phyloP scores from a whole-genome alignment of 2,888 invertebrate species.

The Drosophila colorata region DNA sequence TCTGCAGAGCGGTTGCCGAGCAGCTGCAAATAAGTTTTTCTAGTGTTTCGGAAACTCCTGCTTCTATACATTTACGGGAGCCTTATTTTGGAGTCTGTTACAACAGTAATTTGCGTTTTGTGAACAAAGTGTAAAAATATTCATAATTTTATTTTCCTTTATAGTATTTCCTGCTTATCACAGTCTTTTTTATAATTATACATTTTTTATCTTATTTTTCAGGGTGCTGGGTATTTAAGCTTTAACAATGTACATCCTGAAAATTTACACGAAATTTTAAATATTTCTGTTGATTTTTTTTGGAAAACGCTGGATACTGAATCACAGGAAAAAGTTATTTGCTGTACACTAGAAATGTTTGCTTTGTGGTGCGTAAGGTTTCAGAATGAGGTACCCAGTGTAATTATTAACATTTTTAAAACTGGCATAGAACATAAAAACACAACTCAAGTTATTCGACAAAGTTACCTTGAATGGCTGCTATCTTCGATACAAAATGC shows the following conservation, averaged over 20 bases:
- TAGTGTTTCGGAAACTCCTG: too few relatives aligned
- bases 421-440: constrained; percentile 91
- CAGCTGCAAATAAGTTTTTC: too few relatives aligned
- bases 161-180: not conserved
- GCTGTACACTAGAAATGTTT: constrained; percentile 92
- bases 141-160: not conserved
- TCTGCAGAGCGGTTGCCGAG: too few relatives aligned
- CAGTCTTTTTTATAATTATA: not conserved
- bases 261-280: constrained; percentile 87
- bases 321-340: constrained; percentile 96
- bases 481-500: constrained; percentile 88
- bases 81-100: too few relatives aligned
- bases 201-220: constrained; percentile 39
- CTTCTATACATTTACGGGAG: too few relatives aligned
- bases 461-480: constrained; percentile 92
- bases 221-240: constrained; percentile 91
- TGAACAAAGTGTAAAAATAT: too few relatives aligned
- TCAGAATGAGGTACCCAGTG: constrained; percentile 88
- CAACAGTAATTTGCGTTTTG: too few relatives aligned
- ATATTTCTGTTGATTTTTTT: constrained; percentile 89
- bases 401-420: constrained; percentile 89
- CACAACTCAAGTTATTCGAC: constrained; percentile 91
- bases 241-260: constrained; percentile 88
- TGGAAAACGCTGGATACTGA: constrained; percentile 93
- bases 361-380: constrained; percentile 91